Evolutionary conservation across 2,888 invertebrate genomes (phyloP).

Genomic region (Eupsilia transversa): DNA sequence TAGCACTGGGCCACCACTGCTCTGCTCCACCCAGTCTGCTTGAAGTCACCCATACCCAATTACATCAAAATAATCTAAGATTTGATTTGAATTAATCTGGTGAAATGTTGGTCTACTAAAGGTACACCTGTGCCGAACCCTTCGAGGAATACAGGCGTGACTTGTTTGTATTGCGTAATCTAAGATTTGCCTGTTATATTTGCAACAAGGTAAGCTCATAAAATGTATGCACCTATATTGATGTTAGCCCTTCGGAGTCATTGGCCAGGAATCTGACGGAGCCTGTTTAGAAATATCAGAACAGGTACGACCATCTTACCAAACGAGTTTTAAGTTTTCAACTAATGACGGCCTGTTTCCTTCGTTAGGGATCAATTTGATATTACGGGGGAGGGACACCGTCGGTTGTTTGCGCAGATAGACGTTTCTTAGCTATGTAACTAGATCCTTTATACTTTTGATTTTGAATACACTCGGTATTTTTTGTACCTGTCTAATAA

Average conservation of each 20-base stretch:
- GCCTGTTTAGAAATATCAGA: slow-evolving; percentile 28
- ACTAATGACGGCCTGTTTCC: slow-evolving; percentile 22
- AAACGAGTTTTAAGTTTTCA: slow-evolving; percentile 25
- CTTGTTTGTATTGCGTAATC: no score
- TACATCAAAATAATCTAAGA: background rate
- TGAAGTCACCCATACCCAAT: background rate
- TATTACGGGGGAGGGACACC: slow-evolving; percentile 6
- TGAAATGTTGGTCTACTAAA: no score
- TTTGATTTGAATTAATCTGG: no score
- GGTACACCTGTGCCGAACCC: no score
- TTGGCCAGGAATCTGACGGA: slow-evolving; percentile 20
- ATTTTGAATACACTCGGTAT: background rate
- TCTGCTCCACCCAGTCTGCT: no score
- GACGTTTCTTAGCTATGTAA: background rate
- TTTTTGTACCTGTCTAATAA: background rate
- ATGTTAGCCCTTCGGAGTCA: slow-evolving; percentile 15
- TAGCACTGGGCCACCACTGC: no score
- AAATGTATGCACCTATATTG: background rate
- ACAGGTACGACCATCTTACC: slow-evolving; percentile 26
- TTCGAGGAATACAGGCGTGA: no score
- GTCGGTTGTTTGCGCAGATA: background rate
- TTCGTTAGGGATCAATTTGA: background rate
- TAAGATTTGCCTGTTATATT: background rate
- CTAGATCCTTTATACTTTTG: background rate
- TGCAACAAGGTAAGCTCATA: slow-evolving; percentile 1